Evolutionary conservation across 2,888 invertebrate genomes (phyloP), one percentile per base, ranked within the genome.

Genomic region (Galeopsomyia nigrocyanea): DNA sequence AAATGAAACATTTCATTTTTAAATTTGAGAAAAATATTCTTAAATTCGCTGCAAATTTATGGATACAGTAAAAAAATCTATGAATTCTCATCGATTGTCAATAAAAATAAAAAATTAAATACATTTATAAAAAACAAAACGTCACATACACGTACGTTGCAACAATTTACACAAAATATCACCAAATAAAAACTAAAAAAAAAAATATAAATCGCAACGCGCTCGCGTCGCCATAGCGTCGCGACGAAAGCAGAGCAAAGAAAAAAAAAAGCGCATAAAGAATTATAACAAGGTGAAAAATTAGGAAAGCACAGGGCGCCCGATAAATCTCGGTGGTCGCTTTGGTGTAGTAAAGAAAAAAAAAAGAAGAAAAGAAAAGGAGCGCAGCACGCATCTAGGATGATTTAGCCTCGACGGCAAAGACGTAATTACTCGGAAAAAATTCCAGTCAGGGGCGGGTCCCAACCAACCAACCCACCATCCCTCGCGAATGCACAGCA

Each of bases 401-500:
- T 82, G 81, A 82, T 82, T 82, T 80, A 80, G 78, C 75, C 80
- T 73, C 73, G 71, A 76, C 78, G 75, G 75, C 76, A 74, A 79
- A 77, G 79, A 79, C 76, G 82, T 83, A 83, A 83, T 83, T 83
- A 82, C 82, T 80, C 77, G 82, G 79, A 81, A 83, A 83, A 81
- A 83, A 83, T 83, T 83, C 83, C 78, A 73, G 82, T 83, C 83
- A 82, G 81, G 82, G 39, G 39, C 39, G 39, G 39, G 39, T 39
- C 39, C 26, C 39, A 39, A 39, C 39, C 39, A 10, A 7, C 39
- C 13, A 26, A 26, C 39, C 31, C 39, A 39, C 39, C 39, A 5
- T 7, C n/a, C 9, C 26, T 57, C 51, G 51, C 17, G 51, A n/a
- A 31, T 57, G 57, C 57, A 31, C 26, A 26, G 79, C 26, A 26